phyloP scores from a whole-genome alignment of 2,113 vertebrate species.

The Acanthochromis polyacanthus region DNA sequence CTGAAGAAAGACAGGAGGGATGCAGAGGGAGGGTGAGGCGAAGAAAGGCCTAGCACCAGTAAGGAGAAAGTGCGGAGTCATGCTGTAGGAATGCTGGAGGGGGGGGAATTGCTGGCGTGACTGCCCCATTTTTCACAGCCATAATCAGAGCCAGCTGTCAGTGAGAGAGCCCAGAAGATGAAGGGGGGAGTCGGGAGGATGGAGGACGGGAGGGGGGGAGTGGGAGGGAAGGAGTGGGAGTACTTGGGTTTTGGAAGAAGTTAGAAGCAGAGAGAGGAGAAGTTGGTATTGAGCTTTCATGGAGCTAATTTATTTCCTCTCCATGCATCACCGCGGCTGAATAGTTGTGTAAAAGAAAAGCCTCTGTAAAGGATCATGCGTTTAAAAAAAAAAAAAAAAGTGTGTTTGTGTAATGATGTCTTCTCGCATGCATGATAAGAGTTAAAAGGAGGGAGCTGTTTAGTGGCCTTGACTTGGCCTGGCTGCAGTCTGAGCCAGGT shows the following conservation, averaged over 20 bases:
- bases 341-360: slow-evolving; percentile 14
- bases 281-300: slow-evolving; percentile 18
- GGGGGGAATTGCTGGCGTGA: slow-evolving; percentile 82
- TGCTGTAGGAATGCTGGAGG: slow-evolving; percentile 86
- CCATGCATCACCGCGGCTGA: slow-evolving; percentile 1
- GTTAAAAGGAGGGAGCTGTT: slow-evolving; percentile 23
- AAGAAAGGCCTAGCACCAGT: slow-evolving; percentile 58
- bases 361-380: not conserved
- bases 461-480: slow-evolving; percentile 54
- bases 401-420: slow-evolving; percentile 22
- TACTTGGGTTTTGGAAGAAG: slow-evolving; percentile 54
- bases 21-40: slow-evolving; percentile 55
- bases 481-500: slow-evolving; percentile 48
- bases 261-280: slow-evolving; percentile 24
- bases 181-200: slow-evolving; percentile 29
- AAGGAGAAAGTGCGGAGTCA: slow-evolving; percentile 87
- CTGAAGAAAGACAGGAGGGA: slow-evolving; percentile 67
- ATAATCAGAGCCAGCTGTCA: slow-evolving; percentile 90
- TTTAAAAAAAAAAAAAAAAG: not conserved
- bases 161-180: slow-evolving; percentile 74
- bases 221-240: slow-evolving; percentile 42
- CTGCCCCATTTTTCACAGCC: slow-evolving; percentile 86
- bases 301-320: slow-evolving; percentile 46
- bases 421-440: slow-evolving; percentile 19
- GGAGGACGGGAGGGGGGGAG: slow-evolving; percentile 12